These are phyloP conservation scores for Epiblema foenella DNA, from an alignment of 2,888 invertebrate genomes.

Conservation along the genomic window DNA sequence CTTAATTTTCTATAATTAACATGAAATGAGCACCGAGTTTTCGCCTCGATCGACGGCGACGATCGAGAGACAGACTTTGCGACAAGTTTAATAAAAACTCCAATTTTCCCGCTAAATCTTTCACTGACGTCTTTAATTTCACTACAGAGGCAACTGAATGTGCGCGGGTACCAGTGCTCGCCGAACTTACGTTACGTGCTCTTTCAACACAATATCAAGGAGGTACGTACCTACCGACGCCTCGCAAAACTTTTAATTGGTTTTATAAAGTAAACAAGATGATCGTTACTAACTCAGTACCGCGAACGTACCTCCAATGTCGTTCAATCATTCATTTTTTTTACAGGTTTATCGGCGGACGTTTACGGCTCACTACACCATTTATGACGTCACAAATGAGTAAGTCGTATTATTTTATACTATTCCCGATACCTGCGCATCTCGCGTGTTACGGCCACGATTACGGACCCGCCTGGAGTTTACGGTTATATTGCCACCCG, in stretches of 20 bases:
- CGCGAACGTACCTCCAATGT: conserved; percentile 48
- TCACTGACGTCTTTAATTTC: conserved; percentile 53
- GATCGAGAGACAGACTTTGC: conserved; percentile 46
- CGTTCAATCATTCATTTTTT: conserved; percentile 65
- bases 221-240: conserved; percentile 84
- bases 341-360: conserved; percentile 92
- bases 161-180: conserved; percentile 94
- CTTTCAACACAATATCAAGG: conserved; percentile 95
- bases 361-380: conserved; percentile 94
- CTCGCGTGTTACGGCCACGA: conserved; percentile 53
- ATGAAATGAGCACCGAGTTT: conserved; percentile 46
- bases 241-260: conserved; percentile 59
- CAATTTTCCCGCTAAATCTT: conserved; percentile 39
- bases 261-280: conserved; percentile 52
- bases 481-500: conserved; percentile 60
- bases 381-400: conserved; percentile 96
- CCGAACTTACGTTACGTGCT: conserved; percentile 94
- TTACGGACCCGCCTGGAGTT: conserved; percentile 53
- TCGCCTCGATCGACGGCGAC: conserved; percentile 39
- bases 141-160: conserved; percentile 93
- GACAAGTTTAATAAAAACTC: conserved; percentile 50
- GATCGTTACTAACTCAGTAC: conserved; percentile 50
- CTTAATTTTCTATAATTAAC: conserved; percentile 45
- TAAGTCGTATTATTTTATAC: conserved; percentile 79
- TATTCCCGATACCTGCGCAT: conserved; percentile 19